Evolutionary conservation across 2,888 invertebrate genomes (phyloP).

Genomic region (Anoncus sp.): DNA sequence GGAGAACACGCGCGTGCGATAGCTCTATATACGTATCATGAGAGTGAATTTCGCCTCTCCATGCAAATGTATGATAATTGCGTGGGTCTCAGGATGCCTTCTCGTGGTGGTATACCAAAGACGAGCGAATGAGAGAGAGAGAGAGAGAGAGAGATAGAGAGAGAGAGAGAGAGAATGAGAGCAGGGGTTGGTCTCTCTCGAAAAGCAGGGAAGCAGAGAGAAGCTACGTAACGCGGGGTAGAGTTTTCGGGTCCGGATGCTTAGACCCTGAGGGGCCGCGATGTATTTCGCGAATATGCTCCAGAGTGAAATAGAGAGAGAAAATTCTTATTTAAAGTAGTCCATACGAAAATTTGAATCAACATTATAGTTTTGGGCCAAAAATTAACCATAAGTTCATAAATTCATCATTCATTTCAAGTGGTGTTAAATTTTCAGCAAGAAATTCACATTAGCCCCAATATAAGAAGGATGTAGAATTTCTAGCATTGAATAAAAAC

Average conservation of each 20-base stretch:
- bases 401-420: too few species aligned
- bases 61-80: conserved; percentile 68
- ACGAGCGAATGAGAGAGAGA: conserved; percentile 16
- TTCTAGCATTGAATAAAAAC: too few species aligned
- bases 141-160: conserved; percentile 26
- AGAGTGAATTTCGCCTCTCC: conserved; percentile 58
- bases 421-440: too few species aligned
- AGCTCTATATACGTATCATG: too few species aligned
- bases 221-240: conserved; percentile 31
- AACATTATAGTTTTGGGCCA: too few species aligned
- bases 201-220: conserved; percentile 21
- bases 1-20: conserved; percentile 40
- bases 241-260: conserved; percentile 53
- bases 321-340: too few species aligned
- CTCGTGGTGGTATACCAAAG: conserved; percentile 15
- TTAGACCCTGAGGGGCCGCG: conserved; percentile 44
- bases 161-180: conserved; percentile 21
- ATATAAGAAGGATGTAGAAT: too few species aligned
- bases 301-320: conserved; percentile 9
- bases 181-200: not conserved
- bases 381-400: too few species aligned
- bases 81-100: conserved; percentile 44
- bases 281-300: conserved; percentile 53
- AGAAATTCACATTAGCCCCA: too few species aligned
- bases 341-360: too few species aligned